Base-by-base conservation (phyloP, 2,797 vertebrate genomes). In the Enteromius thamalakanensis region DNA sequence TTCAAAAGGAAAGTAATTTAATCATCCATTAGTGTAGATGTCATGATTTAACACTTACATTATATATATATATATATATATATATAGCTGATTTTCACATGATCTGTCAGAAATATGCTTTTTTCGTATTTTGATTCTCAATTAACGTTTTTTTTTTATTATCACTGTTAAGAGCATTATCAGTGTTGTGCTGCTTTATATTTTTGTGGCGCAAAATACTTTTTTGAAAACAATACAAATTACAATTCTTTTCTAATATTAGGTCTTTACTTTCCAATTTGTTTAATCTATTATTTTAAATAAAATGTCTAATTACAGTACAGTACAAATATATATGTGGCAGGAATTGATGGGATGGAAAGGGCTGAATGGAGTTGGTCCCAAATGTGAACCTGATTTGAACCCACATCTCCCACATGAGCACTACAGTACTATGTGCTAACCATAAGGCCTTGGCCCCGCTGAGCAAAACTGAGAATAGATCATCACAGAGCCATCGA, bases 391-490 rank as follows among this genome's bases (percentile, higher is more conserved):
- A 15, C 26, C 14, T 10, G 19, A 81, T 81, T 72, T 5, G 4
- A 81, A 81, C 55, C 67, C 8, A 19, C 26, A 12, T 72, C 26
- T 72, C 70, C 9, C 19, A n/a, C 19, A 34, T 72, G 14, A 34
- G 49, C 19, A 51, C 70, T 26, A 11, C 23, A 32, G 26, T 11
- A 3, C 70, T 34, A 55, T 4, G 11, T 75, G 21, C 19, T 7
- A 75, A 75, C 32, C 21, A 75, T 23, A 17, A 75, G 11, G 12
- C 12, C 71, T n/a, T 75, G 71, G 21, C 49, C 71, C 71, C 1
- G 1, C 7, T 71, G 23, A 71, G n/a, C 19, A 32, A 29, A 79
- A 19, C 47, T 6, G 78, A 32, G 42, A 53, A 67, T 15, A n/a
- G 7, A 15, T 83, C 40, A 69, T 37, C 37, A 53, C 10, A 12